Conservation (phyloP, 35 echinoderm and acorn worm genomes). For the Acanthaster planci region DNA sequence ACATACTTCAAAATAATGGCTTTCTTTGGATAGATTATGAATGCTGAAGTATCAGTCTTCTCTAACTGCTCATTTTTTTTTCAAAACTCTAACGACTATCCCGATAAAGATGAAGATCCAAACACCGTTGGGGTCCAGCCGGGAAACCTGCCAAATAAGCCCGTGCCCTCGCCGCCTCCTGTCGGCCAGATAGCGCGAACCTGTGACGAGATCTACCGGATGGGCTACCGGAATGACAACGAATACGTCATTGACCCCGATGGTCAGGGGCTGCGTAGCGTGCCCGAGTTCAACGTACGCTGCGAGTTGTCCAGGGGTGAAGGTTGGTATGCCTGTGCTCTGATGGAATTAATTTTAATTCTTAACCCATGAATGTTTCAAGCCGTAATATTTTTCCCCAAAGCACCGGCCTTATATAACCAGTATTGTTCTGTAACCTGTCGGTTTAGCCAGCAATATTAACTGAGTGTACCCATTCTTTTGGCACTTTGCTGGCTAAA, state of each 20-base stretch:
- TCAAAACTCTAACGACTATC: neutral
- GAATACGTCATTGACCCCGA: slow-evolving; percentile 41
- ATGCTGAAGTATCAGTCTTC: too few relatives aligned
- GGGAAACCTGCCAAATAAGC: neutral
- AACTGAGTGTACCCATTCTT: too few relatives aligned
- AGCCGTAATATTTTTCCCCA: too few relatives aligned
- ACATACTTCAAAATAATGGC: too few relatives aligned
- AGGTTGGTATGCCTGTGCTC: neutral
- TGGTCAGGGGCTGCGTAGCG: slow-evolving; percentile 7
- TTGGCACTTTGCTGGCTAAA: too few relatives aligned
- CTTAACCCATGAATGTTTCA: too few relatives aligned
- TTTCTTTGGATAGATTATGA: too few relatives aligned
- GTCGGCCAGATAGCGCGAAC: slow-evolving; percentile 10
- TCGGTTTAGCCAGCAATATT: too few relatives aligned
- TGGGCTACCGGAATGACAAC: slow-evolving; percentile 27
- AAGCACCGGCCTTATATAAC: too few relatives aligned
- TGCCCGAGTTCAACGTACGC: slow-evolving; percentile 17
- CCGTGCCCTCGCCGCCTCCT: neutral
- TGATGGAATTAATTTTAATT: too few relatives aligned
- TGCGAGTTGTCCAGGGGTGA: slow-evolving; percentile 31
- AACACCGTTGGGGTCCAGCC: neutral
- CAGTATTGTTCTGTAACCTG: too few relatives aligned
- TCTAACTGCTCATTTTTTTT: too few relatives aligned
- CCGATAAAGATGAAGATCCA: neutral
- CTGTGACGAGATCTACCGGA: slow-evolving; percentile 33